Evolutionary conservation across 2,113 vertebrate genomes (phyloP).

Genomic region (Myanophis thanlyinensis): DNA sequence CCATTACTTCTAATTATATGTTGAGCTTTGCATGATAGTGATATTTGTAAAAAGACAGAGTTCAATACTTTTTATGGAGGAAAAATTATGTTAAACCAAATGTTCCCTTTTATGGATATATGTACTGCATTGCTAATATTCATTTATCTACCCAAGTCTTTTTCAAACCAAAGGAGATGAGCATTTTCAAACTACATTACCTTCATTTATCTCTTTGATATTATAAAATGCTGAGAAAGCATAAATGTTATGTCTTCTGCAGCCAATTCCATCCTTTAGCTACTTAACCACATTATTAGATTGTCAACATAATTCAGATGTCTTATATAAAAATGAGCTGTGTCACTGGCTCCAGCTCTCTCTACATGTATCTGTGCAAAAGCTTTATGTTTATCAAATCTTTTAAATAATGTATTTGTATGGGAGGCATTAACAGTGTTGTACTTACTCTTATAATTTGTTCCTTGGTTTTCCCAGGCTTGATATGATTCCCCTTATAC

Average conservation of each 20-base stretch:
- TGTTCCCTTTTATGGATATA: background rate
- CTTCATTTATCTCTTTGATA: constrained; percentile 75
- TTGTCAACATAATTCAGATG: constrained; percentile 74
- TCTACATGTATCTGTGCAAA: constrained; percentile 64
- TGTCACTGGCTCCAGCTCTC: constrained; percentile 53
- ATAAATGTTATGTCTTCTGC: constrained; percentile 62
- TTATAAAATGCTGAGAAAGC: constrained; percentile 58
- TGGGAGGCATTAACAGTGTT: constrained; percentile 6
- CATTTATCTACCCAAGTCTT: constrained; percentile 63
- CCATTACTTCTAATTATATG: constrained; percentile 37
- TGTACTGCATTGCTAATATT: constrained; percentile 47
- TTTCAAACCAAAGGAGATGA: constrained; percentile 59
- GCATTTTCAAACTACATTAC: constrained; percentile 69
- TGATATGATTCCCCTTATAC: too few species aligned
- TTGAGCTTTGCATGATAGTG: constrained; percentile 34
- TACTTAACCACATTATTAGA: constrained; percentile 68
- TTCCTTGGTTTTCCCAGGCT: too few species aligned
- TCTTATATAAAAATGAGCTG: constrained; percentile 60
- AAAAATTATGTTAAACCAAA: constrained; percentile 16
- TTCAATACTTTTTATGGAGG: constrained; percentile 36
- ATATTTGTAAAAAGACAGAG: constrained; percentile 28
- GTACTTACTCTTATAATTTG: background rate
- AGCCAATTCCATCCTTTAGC: constrained; percentile 68
- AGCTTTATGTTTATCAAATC: constrained; percentile 41
- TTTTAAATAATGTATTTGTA: constrained; percentile 1